These are phyloP conservation scores for Hydrochoerus hydrochaeris DNA, from an alignment of 2,113 vertebrate species.

Conservation along the genomic window DNA sequence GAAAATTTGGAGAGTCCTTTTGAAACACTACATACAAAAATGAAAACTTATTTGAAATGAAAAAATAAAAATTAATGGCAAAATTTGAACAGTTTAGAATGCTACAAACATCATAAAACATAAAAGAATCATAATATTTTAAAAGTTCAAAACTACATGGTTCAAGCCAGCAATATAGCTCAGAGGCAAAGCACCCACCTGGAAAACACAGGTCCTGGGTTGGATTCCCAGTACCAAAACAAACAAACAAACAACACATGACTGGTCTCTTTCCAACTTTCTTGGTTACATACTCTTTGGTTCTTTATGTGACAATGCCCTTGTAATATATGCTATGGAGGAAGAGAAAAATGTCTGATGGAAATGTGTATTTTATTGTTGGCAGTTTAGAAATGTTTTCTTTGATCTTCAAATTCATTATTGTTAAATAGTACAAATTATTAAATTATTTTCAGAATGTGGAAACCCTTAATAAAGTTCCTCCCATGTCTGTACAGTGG, in stretches of 20 bases:
- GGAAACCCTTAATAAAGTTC: conserved; percentile 18
- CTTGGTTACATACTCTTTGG: not conserved
- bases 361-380: not conserved
- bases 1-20: not conserved
- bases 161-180: too few relatives aligned
- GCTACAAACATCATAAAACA: not conserved
- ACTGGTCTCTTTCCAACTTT: not conserved
- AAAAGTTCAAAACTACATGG: not conserved
- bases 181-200: too few relatives aligned
- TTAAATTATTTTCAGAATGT: not conserved
- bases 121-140: not conserved
- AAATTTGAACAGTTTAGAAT: not conserved
- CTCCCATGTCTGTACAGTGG: not conserved
- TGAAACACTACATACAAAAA: conserved; percentile 13
- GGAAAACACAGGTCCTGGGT: too few relatives aligned
- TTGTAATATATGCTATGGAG: not conserved
- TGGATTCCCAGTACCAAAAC: too few relatives aligned
- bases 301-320: not conserved
- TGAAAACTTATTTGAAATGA: not conserved
- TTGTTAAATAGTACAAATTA: conserved; percentile 11
- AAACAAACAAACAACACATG: not conserved
- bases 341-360: not conserved
- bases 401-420: conserved; percentile 57
- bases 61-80: not conserved
- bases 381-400: not conserved